Base-by-base conservation (phyloP, 2,797 vertebrate species). In the Macropodus opercularis region DNA sequence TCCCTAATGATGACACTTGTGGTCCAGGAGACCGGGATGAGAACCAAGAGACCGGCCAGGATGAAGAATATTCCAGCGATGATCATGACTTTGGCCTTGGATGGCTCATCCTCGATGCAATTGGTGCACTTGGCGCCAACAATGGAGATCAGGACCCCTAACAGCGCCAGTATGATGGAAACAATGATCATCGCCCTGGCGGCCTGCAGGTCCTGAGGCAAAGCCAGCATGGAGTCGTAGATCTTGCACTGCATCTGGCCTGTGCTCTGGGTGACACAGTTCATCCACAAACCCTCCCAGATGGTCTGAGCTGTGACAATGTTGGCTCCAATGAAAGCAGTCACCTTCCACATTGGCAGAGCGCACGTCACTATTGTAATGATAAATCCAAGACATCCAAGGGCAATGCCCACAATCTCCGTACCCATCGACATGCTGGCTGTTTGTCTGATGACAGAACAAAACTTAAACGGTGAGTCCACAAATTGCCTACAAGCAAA, bases 41-140 rank as follows among this genome's bases (percentile, higher is more conserved):
- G 92, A 34, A 90, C 91, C 88, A 98, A 83, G 55, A 98, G 0
- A 7, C 95, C 94, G 0, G 90, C 75, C 9, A 98, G 75, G 46
- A 96, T 34, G 85, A 97, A 97, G 65, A 95, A 81, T 68, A 96
- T 89, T 0, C 97, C 97, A 0, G 95, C 72, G 14, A 94, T 85
- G 32, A 98, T 98, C 91, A 95, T 96, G 82, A 98, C 93, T 86
- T 95, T 97, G 72, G 95, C 91, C 54, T 98, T 98, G 60, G 93
- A 64, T 0, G 85, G 69, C 58, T 96, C 95, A 0, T 96, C 96
- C 49, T 97, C 95, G 2, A 99, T 93, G 70, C 96, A 98, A 88
- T 94, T 95, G 75, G 96, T 99, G 80, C 96, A 99, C 85, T 98
- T 95, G 51, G 95, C 97, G 0, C 97, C 97, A 36, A 95, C 91